Base-by-base conservation (phyloP, 2,113 vertebrate genomes). In the Pipa parva region DNA sequence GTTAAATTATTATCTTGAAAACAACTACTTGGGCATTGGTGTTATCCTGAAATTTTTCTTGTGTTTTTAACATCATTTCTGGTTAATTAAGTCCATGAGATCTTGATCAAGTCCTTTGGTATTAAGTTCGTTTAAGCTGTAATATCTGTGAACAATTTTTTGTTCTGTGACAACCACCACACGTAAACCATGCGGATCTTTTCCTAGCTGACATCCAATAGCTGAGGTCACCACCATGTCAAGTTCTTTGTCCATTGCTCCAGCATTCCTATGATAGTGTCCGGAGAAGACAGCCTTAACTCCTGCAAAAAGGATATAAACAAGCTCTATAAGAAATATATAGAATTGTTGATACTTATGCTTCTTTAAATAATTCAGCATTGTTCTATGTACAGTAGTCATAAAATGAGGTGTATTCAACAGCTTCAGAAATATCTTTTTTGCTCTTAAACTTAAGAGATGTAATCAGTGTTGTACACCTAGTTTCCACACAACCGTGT, bases 151-250 rank as follows among this genome's bases (percentile, higher is more conserved):
- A 72, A 88, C 2, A 29, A 99, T 72, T 1, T 76, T 63, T 6
- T 92, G 83, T 0, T 84, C 86, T 0, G 95, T 97, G 80, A 99
- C 91, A 7, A 89, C 86, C 62, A 98, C 95, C 59, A 95, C 86
- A 8, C 97, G 82, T 28, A 97, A 76, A 2, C 97, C 97, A 0
- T 97, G 95, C 0, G 83, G 15, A 50, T 99, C 95, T 15, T 80
- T 50, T 11, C 97, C 97, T 54, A 99, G 79, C 79, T 98, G 97
- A 77, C 95, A 98, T 12, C 97, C 97, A 0, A 99, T 93, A 12
- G 97, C 97, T 0, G 97, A 99, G 5, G 91, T 94, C 75, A 97
- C 92, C 20, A 98, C 95, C 94, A 99, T 92, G 69, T 98, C 93
- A 31, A 99, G 78, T 63, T 85, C 83, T 48, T 59, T 79, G 78